phyloP scores from a whole-genome alignment of 1,140 invertebrate species.

The Gryllus bimaculatus region DNA sequence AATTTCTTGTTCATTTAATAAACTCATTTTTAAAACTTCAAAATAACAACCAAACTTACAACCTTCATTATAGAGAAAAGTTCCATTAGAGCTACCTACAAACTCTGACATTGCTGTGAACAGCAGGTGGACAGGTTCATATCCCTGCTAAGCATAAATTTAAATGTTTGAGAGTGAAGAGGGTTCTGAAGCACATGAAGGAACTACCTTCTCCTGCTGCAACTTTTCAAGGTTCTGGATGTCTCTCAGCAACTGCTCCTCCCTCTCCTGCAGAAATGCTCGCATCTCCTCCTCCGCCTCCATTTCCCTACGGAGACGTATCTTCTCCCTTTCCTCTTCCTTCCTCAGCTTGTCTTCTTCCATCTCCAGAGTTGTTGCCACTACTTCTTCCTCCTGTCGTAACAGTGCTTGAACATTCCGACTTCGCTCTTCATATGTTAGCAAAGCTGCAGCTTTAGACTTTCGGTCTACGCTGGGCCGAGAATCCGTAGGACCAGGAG shows the following conservation, averaged over 20 bases:
- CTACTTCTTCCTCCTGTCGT: constrained; percentile 44
- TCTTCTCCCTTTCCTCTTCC: constrained; percentile 35
- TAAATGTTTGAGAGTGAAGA: too few relatives aligned
- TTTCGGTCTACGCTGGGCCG: constrained; percentile 41
- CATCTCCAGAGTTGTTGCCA: constrained; percentile 42
- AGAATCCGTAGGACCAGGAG: constrained; percentile 16
- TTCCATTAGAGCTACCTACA: too few relatives aligned
- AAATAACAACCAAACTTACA: too few relatives aligned
- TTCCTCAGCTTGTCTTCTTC: constrained; percentile 41
- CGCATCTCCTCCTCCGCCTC: constrained; percentile 39
- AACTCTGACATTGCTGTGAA: too few relatives aligned
- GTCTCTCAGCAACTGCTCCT: constrained; percentile 44
- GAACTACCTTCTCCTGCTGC: constrained; percentile 43
- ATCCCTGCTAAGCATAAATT: too few relatives aligned
- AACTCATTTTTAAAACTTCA: too few relatives aligned
- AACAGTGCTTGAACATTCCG: constrained; percentile 39
- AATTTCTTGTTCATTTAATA: too few relatives aligned
- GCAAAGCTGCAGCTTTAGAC: constrained; percentile 42
- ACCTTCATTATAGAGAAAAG: too few relatives aligned
- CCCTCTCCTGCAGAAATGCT: constrained; percentile 38
- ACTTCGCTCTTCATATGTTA: constrained; percentile 38
- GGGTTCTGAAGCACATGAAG: not conserved
- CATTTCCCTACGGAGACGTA: constrained; percentile 33
- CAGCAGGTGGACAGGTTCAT: too few relatives aligned
- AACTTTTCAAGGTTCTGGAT: constrained; percentile 48